Base-by-base conservation (phyloP, 2,113 vertebrate genomes). In the Phrynosoma platyrhinos region DNA sequence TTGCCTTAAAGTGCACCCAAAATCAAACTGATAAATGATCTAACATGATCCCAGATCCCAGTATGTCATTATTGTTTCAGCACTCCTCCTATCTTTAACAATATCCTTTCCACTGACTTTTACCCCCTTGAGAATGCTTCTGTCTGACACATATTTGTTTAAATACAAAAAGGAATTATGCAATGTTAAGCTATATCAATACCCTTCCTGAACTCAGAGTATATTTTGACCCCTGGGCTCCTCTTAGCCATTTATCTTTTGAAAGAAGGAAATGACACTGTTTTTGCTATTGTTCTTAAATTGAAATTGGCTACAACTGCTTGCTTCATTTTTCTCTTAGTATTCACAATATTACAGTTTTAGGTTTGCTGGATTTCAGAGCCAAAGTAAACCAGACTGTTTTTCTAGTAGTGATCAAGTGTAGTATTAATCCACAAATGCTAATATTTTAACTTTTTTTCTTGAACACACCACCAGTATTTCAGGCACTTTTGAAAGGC, bases 241-340 rank as follows among this genome's bases (percentile, higher is more conserved):
- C 13, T 23, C 30, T 40, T 18, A 32, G 79, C 21, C n/a, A 69
- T 69, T 71, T 86, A 40, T 27, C 47, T 86, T 36, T 30, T 53
- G 27, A 13, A 79, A 79, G 75, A 68, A 86, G 40, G 62, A 86
- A 86, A 79, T 69, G 75, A 32, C 77, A 68, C 12, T 25, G 13
- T 7, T 52, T 79, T 69, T 32, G 36, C 58, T 77, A 47, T 85
- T 66, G 36, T 85, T 77, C 79, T 82, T 32, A 23, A 13, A 66
- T 32, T 77, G 79, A 86, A 79, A 69, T 25, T 69, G 30, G 75
- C 62, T 79, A 69, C 62, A 69, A 53, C 42, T 82, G 40, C 25
- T 82, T 68, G 27, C 13, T 83, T 83, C 66, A 42, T 68, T 68
- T 47, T 82, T 36, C 80, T 86, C 66, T 68, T 79, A 66, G 42